Percentiles rank a stretch among this genome's conserved stretches.
These are phyloP conservation scores for Octonoba sinensis DNA, from an alignment of 2,888 invertebrate genomes.

Conservation along the genomic window DNA sequence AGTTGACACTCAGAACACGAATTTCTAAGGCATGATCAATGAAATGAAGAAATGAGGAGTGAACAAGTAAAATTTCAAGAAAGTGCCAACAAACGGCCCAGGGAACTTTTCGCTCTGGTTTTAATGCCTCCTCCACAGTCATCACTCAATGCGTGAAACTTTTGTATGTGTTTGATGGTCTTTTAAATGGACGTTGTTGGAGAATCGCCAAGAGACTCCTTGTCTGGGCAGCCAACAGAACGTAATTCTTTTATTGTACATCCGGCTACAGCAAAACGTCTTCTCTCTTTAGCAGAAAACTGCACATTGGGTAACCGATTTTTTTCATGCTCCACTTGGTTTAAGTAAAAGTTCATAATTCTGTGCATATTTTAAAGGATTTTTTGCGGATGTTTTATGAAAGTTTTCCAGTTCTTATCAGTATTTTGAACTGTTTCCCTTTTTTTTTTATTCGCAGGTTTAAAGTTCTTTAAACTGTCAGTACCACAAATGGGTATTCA, in stretches of 20 bases:
- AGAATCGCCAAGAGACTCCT: conserved; percentile 22
- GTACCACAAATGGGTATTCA: too few species aligned
- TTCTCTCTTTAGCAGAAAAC: conserved; percentile 46
- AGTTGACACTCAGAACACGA: too few species aligned
- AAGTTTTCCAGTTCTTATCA: neutral
- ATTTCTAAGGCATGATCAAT: too few species aligned
- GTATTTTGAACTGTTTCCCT: neutral
- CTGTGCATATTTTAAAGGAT: neutral
- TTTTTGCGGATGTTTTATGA: neutral
- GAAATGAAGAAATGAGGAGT: too few species aligned
- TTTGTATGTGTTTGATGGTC: conserved; percentile 25
- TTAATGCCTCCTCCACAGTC: conserved; percentile 2
- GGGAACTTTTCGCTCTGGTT: too few species aligned
- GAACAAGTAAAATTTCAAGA: too few species aligned
- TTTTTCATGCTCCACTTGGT: conserved; percentile 19
- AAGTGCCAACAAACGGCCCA: too few species aligned
- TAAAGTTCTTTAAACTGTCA: too few species aligned
- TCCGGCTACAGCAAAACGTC: conserved; percentile 27
- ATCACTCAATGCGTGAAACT: conserved; percentile 29
- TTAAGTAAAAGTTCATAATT: conserved; percentile 31
- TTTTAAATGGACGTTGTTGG: conserved; percentile 47
- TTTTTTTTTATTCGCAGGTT: too few species aligned
- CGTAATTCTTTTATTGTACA: conserved; percentile 30
- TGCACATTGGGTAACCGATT: conserved; percentile 49
- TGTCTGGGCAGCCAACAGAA: neutral